Evolutionary conservation across 2,113 vertebrate species (phyloP), one percentile per base, ranked within the genome.

Genomic region (Fulica atra): DNA sequence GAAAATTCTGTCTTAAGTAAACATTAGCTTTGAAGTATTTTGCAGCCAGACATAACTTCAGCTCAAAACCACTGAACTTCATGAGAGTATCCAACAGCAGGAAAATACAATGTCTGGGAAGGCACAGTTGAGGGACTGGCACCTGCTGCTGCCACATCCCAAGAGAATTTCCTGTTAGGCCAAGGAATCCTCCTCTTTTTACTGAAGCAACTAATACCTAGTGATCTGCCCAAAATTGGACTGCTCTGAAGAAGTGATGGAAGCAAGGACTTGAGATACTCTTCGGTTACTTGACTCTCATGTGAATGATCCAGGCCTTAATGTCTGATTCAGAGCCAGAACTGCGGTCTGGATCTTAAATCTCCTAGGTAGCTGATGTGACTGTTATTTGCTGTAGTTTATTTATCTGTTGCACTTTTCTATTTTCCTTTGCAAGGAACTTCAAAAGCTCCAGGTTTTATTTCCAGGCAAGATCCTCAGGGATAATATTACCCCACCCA

Each of bases 401-500:
- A 57, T 88, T 88, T 83, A 35, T 85, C 1, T 72, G 26, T 36
- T 81, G 51, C 57, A 72, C 7, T 60, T 71, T 80, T 86, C 20
- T 56, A 3, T 38, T 85, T 91, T 68, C 29, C 35, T 88, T 72
- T 82, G 16, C 81, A 88, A 72, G 44, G 26, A 72, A 89, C 95
- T 96, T 95, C 88, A 96, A 96, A 96, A 94, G 92, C 38, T 93
- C 29, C 23, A 70, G 21, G 59, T 82, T 88, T 94, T 88, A 93
- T 93, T 94, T 95, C 85, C 66, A 93, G 63, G 88, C 66, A 80
- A 92, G 79, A 60, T 93, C 90, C 82, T 95, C 35, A 54, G 95
- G 79, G 90, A 53, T 96, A 96, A 92, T 94, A 93, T 86, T 96
- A 95, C 64, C 42, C 94, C 90, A 82, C 94, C 95, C 74, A 96